Conservation (phyloP, 2,113 vertebrate species). For the Protobothrops mucrosquamatus region DNA sequence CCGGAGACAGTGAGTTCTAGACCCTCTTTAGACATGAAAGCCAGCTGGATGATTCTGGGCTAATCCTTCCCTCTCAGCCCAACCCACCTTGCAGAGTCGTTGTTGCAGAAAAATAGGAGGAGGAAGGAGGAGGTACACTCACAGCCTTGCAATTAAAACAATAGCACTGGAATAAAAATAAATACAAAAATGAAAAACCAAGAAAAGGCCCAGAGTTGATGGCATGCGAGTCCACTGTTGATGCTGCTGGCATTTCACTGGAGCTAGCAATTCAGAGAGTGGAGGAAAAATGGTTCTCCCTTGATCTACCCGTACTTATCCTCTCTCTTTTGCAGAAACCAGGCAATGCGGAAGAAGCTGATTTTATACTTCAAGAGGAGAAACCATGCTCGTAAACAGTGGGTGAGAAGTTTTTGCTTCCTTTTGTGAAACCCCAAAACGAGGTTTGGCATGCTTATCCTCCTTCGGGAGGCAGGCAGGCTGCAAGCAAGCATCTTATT, state of each 20-base stretch:
- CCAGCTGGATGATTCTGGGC: no score
- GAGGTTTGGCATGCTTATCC: background rate
- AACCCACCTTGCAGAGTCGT: background rate
- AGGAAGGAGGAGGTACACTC: background rate
- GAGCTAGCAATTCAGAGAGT: background rate
- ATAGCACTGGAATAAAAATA: background rate
- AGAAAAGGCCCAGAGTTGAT: background rate
- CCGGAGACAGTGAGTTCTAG: no score
- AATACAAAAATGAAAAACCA: background rate
- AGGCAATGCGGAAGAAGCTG: conserved; percentile 97
- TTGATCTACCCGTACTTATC: background rate
- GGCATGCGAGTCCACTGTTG: background rate
- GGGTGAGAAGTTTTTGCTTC: conserved; percentile 66
- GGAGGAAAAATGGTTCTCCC: background rate
- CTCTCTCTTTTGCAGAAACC: conserved; percentile 78
- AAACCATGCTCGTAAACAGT: conserved; percentile 97
- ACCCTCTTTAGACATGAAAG: no score
- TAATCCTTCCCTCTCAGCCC: background rate
- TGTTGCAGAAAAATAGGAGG: background rate
- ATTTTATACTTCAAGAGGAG: conserved; percentile 97
- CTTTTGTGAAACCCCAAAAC: background rate
- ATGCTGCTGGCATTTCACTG: background rate
- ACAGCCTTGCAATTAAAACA: background rate
- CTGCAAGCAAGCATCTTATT: background rate
- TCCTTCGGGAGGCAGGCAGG: background rate